These are phyloP conservation scores for Heteractis magnifica DNA, from an alignment of 92 coral and sea anemone species.

Conservation along the genomic window DNA sequence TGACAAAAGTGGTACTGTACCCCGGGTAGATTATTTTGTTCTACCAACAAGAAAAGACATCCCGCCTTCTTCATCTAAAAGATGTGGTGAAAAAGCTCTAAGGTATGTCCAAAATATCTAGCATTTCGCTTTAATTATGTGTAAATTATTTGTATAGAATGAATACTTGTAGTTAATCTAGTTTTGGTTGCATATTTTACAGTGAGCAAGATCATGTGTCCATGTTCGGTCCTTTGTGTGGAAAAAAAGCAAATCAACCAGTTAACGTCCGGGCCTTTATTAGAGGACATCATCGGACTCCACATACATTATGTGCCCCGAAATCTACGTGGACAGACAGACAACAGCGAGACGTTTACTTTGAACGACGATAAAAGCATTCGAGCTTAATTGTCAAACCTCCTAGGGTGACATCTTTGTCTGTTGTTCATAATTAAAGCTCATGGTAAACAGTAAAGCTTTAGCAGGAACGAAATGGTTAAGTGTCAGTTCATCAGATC, in stretches of 20 bases:
- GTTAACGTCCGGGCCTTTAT: constrained; percentile 44
- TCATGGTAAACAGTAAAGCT: too few relatives aligned
- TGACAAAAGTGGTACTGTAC: constrained; percentile 68
- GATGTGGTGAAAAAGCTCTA: background rate
- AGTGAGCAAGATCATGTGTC: constrained; percentile 29
- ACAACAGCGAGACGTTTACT: constrained; percentile 70
- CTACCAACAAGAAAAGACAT: constrained; percentile 49
- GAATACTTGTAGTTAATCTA: too few relatives aligned
- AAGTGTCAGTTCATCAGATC: too few relatives aligned
- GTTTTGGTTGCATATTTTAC: too few relatives aligned
- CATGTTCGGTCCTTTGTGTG: constrained; percentile 54
- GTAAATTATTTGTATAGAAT: too few relatives aligned
- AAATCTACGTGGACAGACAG: constrained; percentile 84
- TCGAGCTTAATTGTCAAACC: background rate
- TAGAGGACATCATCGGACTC: constrained; percentile 45
- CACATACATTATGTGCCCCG: constrained; percentile 49
- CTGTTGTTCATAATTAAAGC: too few relatives aligned
- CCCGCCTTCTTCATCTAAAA: background rate
- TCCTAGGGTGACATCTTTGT: too few relatives aligned
- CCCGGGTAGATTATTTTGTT: constrained; percentile 67
- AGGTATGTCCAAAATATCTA: background rate
- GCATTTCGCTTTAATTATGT: too few relatives aligned
- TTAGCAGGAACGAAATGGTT: too few relatives aligned
- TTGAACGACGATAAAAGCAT: constrained; percentile 66
- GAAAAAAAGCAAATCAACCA: constrained; percentile 41